A percentile compares a stretch with the other conserved stretches of the same genome.
These are phyloP conservation scores for Dascillus cervinus DNA, from an alignment of 2,888 invertebrate genomes.

Conservation along the genomic window DNA sequence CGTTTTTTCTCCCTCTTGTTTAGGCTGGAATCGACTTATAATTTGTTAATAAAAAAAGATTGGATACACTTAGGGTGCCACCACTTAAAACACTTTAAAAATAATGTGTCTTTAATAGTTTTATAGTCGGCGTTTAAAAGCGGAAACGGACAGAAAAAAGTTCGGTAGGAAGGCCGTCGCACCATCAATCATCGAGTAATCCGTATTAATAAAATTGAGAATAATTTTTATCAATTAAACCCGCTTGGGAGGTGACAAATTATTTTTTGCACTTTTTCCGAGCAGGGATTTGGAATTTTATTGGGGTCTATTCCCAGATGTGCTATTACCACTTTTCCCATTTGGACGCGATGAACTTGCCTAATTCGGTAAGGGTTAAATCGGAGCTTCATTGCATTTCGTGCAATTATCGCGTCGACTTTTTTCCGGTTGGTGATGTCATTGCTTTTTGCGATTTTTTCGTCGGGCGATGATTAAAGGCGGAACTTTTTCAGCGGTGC, in stretches of 20 bases:
- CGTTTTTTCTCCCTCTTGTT: conserved; percentile 21
- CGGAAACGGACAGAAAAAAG: no score
- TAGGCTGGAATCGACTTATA: conserved; percentile 26
- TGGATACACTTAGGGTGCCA: conserved; percentile 7
- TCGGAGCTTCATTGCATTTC: conserved; percentile 25
- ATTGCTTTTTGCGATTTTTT: no score
- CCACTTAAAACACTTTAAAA: conserved; percentile 13
- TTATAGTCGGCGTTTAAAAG: conserved; percentile 10
- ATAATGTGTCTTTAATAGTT: conserved; percentile 14
- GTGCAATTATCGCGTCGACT: conserved; percentile 24
- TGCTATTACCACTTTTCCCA: conserved; percentile 28
- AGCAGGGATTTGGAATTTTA: conserved; percentile 33
- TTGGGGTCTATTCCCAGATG: conserved; percentile 35
- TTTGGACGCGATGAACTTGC: conserved; percentile 23
- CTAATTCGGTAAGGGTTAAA: conserved; percentile 25
- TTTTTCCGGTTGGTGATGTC: no score
- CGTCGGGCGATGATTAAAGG: no score
- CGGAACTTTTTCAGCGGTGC: no score
- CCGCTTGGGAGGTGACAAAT: conserved; percentile 29
- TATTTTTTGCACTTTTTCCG: conserved; percentile 30
- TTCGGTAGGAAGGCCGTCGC: no score
- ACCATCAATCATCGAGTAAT: no score
- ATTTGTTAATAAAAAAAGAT: conserved; percentile 23
- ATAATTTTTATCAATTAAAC: conserved; percentile 36
- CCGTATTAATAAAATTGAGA: no score